Evolutionary conservation across 2,113 vertebrate genomes (phyloP).

Genomic region (Nothoprocta perdicaria): DNA sequence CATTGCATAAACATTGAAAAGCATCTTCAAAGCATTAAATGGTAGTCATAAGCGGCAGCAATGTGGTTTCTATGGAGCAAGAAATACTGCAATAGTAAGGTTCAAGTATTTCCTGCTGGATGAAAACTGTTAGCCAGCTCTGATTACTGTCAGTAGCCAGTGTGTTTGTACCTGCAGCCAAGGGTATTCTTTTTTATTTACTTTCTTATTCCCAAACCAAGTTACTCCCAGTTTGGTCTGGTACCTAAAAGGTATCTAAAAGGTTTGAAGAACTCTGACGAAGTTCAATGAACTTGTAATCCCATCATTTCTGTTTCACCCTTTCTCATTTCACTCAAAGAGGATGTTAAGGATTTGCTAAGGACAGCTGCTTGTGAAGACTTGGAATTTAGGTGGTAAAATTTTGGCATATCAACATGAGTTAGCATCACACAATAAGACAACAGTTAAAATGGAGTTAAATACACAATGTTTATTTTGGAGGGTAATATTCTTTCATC

Average conservation of each 20-base stretch:
- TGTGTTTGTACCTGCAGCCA: not conserved
- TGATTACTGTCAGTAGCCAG: not conserved
- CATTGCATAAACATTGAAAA: not conserved
- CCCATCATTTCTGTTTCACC: not conserved
- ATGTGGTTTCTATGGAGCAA: not conserved
- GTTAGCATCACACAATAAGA: not conserved
- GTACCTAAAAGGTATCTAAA: not conserved
- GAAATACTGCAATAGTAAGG: not conserved
- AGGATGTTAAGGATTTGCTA: not conserved
- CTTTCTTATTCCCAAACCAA: not conserved
- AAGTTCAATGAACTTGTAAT: not conserved
- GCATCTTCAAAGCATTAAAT: not conserved
- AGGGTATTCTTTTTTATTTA: too few relatives aligned
- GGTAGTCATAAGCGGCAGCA: not conserved
- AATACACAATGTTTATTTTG: not conserved
- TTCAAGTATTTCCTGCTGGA: not conserved
- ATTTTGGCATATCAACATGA: not conserved
- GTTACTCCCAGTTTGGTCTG: not conserved
- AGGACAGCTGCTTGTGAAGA: not conserved
- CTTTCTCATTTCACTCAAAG: not conserved
- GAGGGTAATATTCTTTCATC: not conserved
- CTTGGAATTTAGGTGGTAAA: not conserved
- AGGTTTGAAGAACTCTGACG: too few relatives aligned
- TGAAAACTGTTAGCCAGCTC: not conserved
- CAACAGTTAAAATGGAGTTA: not conserved